Conservation (phyloP, 64 coral and sea anemone species). For the Platygyra sinensis region DNA sequence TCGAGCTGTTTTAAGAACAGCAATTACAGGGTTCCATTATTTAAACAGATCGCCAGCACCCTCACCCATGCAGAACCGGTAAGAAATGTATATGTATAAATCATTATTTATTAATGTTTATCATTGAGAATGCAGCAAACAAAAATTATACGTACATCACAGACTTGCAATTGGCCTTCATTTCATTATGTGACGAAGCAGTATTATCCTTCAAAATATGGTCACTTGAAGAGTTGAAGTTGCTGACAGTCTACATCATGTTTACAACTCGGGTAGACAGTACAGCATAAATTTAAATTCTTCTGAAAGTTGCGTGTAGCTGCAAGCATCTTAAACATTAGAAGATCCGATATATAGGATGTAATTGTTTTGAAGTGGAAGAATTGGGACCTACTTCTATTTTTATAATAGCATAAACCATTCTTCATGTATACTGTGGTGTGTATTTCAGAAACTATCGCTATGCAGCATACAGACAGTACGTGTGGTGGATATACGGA, state of each 20-base stretch:
- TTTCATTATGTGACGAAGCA: too few relatives aligned
- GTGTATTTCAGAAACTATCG: conserved; percentile 23
- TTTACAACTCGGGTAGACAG: too few relatives aligned
- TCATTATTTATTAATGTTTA: too few relatives aligned
- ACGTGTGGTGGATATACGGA: conserved; percentile 41
- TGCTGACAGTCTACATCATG: too few relatives aligned
- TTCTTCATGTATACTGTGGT: not conserved
- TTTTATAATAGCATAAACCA: not conserved
- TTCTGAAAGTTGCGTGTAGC: too few relatives aligned
- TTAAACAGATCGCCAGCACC: conserved; percentile 3
- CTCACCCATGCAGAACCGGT: conserved; percentile 18
- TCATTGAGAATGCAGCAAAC: not conserved
- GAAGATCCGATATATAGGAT: too few relatives aligned
- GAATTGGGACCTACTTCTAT: too few relatives aligned
- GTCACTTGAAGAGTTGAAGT: too few relatives aligned
- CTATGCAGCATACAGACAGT: conserved; percentile 61
- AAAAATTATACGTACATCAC: not conserved
- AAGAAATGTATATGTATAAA: not conserved
- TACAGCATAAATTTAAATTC: too few relatives aligned
- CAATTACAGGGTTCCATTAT: not conserved
- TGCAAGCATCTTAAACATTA: too few relatives aligned
- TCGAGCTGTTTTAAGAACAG: not conserved
- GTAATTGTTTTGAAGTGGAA: too few relatives aligned
- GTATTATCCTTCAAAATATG: too few relatives aligned
- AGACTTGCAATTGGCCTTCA: not conserved